Conservation (phyloP, 2,888 invertebrate species). For the Latrodectus elegans region DNA sequence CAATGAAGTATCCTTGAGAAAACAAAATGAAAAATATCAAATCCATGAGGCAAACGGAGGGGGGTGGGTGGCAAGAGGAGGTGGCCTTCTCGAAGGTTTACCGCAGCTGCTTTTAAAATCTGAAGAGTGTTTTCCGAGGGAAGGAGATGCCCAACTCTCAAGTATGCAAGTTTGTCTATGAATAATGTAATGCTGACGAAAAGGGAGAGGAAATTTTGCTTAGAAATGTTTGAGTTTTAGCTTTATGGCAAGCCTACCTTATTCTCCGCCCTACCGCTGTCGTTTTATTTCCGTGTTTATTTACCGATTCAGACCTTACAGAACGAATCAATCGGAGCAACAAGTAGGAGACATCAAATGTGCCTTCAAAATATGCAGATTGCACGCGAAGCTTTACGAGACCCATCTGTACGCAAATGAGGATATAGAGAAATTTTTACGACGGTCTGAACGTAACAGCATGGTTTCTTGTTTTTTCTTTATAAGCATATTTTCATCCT, state of each 20-base stretch:
- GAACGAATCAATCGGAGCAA: slow-evolving; percentile 52
- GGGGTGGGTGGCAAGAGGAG: not conserved
- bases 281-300: slow-evolving; percentile 13
- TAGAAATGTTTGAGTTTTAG: slow-evolving; percentile 12
- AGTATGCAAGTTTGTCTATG: slow-evolving; percentile 30
- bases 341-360: slow-evolving; percentile 27
- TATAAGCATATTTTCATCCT: no score
- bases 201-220: slow-evolving; percentile 26
- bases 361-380: slow-evolving; percentile 28
- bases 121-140: slow-evolving; percentile 47
- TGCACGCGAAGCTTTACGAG: slow-evolving; percentile 6
- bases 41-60: not conserved
- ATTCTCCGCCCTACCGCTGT: slow-evolving; percentile 5
- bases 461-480: no score
- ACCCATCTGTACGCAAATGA: slow-evolving; percentile 61
- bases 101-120: slow-evolving; percentile 49
- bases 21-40: slow-evolving; percentile 15
- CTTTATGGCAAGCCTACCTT: no score
- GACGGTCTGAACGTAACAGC: not conserved
- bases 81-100: not conserved
- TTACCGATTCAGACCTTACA: slow-evolving; percentile 8
- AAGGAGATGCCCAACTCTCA: not conserved
- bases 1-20: not conserved
- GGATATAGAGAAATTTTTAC: not conserved
- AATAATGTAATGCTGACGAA: slow-evolving; percentile 56